These are phyloP conservation scores for Pimpla rufipes DNA, from an alignment of 2,888 invertebrate species.

Conservation along the genomic window DNA sequence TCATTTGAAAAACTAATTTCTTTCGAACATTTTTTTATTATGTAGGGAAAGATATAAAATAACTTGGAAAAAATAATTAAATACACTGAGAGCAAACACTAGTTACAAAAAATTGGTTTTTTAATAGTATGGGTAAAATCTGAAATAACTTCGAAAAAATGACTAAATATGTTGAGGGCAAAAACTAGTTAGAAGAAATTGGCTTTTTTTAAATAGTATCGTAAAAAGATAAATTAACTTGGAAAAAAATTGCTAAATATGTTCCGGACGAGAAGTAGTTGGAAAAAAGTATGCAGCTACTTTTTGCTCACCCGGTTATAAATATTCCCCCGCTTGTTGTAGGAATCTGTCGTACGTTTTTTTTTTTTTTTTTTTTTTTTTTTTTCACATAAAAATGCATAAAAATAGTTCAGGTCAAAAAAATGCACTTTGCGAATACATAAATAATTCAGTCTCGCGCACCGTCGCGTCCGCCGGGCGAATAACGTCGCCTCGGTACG, in stretches of 20 bases:
- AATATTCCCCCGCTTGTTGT: neutral
- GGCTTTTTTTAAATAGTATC: no score
- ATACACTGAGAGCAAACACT: neutral
- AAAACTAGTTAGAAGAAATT: neutral
- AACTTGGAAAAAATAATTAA: neutral
- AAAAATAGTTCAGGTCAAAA: slow-evolving; percentile 1
- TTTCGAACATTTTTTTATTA: no score
- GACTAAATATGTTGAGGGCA: neutral
- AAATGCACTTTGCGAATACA: slow-evolving; percentile 55
- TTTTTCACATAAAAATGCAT: slow-evolving; percentile 10
- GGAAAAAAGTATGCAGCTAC: neutral
- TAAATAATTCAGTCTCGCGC: slow-evolving; percentile 56
- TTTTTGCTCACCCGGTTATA: neutral
- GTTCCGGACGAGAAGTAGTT: neutral
- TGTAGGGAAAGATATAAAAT: neutral
- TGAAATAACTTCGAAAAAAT: neutral
- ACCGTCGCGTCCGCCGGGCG: slow-evolving; percentile 20
- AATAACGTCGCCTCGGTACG: slow-evolving; percentile 32
- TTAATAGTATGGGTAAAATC: no score
- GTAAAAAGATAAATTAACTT: no score
- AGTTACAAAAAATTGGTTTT: no score
- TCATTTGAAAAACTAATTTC: no score
- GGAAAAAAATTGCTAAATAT: neutral
- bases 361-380: no score
- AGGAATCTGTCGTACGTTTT: neutral